Evolutionary conservation across 2,113 vertebrate genomes (phyloP).

Genomic region (Nicator chloris): DNA sequence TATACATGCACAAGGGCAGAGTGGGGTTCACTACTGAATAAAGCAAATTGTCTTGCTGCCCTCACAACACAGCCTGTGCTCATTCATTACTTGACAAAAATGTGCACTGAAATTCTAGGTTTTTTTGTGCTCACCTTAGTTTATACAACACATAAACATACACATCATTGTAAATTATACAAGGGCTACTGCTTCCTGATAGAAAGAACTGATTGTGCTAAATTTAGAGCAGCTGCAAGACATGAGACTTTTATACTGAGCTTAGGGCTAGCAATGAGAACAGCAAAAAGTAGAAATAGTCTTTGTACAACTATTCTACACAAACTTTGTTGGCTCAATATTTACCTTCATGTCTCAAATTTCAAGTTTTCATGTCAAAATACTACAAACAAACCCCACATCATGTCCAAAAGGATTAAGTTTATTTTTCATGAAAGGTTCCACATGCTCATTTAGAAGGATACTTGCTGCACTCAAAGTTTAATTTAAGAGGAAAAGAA

Average conservation of each 20-base stretch:
- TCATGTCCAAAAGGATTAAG: neutral
- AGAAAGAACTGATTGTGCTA: neutral
- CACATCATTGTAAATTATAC: neutral
- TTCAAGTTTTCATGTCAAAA: neutral
- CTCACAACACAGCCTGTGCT: neutral
- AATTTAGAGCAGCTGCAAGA: neutral
- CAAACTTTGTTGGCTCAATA: neutral
- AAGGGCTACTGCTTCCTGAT: neutral
- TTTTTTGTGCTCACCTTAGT: neutral
- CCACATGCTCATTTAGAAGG: neutral
- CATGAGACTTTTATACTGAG: neutral
- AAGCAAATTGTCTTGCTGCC: neutral
- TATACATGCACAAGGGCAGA: neutral
- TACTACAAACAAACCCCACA: neutral
- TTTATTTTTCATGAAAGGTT: constrained; percentile 43
- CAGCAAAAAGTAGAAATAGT: neutral
- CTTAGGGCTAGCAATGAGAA: neutral
- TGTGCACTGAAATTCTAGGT: neutral
- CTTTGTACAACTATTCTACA: neutral
- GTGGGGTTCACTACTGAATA: neutral
- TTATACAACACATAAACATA: neutral
- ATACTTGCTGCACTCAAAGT: neutral
- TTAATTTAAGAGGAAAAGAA: neutral
- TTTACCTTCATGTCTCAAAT: neutral
- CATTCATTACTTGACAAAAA: neutral